These are phyloP conservation scores for Pampusana beccarii DNA, from an alignment of 2,113 vertebrate genomes.

Conservation along the genomic window DNA sequence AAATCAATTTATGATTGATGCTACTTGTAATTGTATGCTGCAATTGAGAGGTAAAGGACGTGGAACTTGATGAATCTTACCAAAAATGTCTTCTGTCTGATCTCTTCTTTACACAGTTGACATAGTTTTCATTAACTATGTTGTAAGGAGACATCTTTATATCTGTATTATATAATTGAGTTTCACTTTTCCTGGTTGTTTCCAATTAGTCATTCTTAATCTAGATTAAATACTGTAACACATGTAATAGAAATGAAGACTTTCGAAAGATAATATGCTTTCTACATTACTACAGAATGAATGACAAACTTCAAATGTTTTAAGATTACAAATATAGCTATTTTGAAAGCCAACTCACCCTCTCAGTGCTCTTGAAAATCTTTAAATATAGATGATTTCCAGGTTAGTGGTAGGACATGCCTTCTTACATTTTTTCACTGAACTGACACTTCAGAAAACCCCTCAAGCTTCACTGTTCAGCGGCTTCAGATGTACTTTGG, in stretches of 20 bases:
- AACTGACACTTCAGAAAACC: not conserved
- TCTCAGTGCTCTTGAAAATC: not conserved
- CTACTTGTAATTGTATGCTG: not conserved
- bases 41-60: not conserved
- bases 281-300: not conserved
- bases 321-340: not conserved
- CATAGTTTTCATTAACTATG: not conserved
- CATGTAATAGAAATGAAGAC: not conserved
- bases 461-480: not conserved
- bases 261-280: not conserved
- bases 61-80: not conserved
- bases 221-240: not conserved
- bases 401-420: not conserved
- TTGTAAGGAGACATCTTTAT: not conserved
- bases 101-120: not conserved
- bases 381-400: constrained; percentile 16
- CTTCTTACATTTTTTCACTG: not conserved
- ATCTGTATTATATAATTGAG: not conserved
- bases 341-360: not conserved
- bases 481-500: not conserved
- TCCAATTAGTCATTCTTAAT: not conserved
- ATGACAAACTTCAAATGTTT: not conserved
- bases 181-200: not conserved
- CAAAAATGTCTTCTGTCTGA: accelerated
- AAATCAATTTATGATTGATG: not conserved